Evolutionary conservation across 2,113 vertebrate genomes (phyloP).

Genomic region (Urocolius indicus): DNA sequence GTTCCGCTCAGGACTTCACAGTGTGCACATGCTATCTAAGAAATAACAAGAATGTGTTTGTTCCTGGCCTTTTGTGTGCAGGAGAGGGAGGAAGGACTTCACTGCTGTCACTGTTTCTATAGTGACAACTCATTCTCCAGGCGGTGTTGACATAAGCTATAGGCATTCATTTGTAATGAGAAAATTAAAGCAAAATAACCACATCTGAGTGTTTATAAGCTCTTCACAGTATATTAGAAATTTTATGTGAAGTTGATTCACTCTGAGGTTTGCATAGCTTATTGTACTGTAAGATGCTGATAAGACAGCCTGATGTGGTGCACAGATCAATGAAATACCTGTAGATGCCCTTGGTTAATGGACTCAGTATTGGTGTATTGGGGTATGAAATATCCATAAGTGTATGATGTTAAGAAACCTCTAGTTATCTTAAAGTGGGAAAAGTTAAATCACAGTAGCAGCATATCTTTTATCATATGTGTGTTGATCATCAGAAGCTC

Average conservation of each 20-base stretch:
- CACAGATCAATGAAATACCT: background rate
- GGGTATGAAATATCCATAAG: background rate
- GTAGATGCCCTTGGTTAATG: background rate
- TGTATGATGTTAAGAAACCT: background rate
- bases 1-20: background rate
- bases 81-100: slow-evolving; percentile 29
- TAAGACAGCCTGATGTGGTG: background rate
- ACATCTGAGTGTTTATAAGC: background rate
- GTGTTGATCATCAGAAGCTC: background rate
- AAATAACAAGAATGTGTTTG: slow-evolving; percentile 27
- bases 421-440: background rate
- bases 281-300: background rate
- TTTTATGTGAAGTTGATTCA: background rate
- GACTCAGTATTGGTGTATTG: background rate
- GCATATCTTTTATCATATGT: background rate
- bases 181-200: background rate
- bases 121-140: slow-evolving; percentile 37
- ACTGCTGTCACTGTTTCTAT: slow-evolving; percentile 51
- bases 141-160: background rate
- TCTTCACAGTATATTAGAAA: background rate
- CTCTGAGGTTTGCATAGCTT: background rate
- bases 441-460: background rate
- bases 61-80: background rate
- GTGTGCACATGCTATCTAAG: background rate
- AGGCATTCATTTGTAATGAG: background rate